Percentiles rank a stretch among this genome's conserved stretches.
These are phyloP conservation scores for Drosophila siamana DNA, from an alignment of 2,888 invertebrate species.

Conservation along the genomic window DNA sequence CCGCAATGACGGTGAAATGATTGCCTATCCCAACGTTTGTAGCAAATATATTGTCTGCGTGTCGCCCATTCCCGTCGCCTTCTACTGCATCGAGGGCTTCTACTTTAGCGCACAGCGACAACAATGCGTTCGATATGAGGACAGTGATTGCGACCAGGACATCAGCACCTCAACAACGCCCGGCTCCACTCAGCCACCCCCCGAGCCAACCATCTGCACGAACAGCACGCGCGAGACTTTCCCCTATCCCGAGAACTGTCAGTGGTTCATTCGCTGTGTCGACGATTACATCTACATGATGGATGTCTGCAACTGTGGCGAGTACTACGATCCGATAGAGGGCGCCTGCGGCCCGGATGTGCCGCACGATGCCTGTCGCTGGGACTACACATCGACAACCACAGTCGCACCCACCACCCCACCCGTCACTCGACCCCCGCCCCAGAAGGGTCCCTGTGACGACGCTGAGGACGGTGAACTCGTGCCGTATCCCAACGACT, in stretches of 20 bases:
- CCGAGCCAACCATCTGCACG: constrained; percentile 65
- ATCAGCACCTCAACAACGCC: constrained; percentile 43
- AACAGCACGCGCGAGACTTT: constrained; percentile 62
- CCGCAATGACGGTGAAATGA: constrained; percentile 57
- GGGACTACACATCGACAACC: constrained; percentile 59
- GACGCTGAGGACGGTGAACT: constrained; percentile 37
- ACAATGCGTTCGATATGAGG: constrained; percentile 53
- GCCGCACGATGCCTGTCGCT: constrained; percentile 67
- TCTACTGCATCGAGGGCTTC: constrained; percentile 62
- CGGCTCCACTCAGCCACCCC: constrained; percentile 33
- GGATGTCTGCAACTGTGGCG: constrained; percentile 61
- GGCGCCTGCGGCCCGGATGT: constrained; percentile 68
- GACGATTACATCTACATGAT: constrained; percentile 72
- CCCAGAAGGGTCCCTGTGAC: constrained; percentile 68
- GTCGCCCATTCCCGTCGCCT: constrained; percentile 75
- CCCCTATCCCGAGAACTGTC: constrained; percentile 71
- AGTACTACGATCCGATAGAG: constrained; percentile 71
- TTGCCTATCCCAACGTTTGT: constrained; percentile 72
- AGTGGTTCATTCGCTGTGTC: constrained; percentile 72
- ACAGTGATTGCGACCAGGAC: constrained; percentile 63
- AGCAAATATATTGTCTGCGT: constrained; percentile 77
- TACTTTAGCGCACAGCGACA: constrained; percentile 60
- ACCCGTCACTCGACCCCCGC: constrained; percentile 61
- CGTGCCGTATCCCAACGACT: constrained; percentile 74
- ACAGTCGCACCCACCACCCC: constrained; percentile 14